A percentile compares a stretch with the other conserved stretches of the same genome.
These are phyloP conservation scores for Blastobasis adustella DNA, from an alignment of 2,888 invertebrate species.

Conservation along the genomic window DNA sequence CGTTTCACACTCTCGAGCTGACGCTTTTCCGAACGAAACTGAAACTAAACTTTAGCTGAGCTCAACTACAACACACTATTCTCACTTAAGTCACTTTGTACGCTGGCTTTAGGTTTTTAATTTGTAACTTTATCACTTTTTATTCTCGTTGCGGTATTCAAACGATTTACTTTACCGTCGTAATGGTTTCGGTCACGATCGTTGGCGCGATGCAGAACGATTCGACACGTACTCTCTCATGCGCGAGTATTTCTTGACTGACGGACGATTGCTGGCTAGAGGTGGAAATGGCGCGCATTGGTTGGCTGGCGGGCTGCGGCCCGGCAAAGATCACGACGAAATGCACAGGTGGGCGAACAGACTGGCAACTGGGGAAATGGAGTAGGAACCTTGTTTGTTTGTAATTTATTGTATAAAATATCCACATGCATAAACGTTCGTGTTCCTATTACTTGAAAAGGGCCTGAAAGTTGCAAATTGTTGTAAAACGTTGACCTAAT, in stretches of 20 bases:
- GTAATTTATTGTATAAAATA: no score
- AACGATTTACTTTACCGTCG: conserved; percentile 16
- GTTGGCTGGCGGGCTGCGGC: conserved; percentile 24
- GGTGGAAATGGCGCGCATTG: conserved; percentile 49
- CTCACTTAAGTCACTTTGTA: background rate
- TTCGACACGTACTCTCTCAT: conserved; percentile 27
- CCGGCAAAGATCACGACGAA: conserved; percentile 48
- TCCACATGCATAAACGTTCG: no score
- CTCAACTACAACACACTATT: conserved; percentile 3
- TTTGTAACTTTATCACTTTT: background rate
- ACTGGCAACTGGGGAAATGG: background rate
- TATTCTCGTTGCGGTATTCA: background rate
- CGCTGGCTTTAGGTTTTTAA: no score
- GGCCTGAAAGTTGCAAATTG: no score
- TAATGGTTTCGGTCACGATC: conserved; percentile 39
- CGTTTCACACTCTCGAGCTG: conserved; percentile 26
- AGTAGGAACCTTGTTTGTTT: no score
- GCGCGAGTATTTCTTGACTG: conserved; percentile 53
- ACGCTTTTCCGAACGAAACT: conserved; percentile 17
- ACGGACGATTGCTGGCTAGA: conserved; percentile 5
- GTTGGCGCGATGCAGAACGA: conserved; percentile 24
- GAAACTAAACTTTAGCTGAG: conserved; percentile 13
- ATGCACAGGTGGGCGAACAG: conserved; percentile 25
- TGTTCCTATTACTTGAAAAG: no score
- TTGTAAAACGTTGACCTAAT: no score